Base-by-base conservation (phyloP, 2,888 invertebrate species). In the Agonum fuliginosum region DNA sequence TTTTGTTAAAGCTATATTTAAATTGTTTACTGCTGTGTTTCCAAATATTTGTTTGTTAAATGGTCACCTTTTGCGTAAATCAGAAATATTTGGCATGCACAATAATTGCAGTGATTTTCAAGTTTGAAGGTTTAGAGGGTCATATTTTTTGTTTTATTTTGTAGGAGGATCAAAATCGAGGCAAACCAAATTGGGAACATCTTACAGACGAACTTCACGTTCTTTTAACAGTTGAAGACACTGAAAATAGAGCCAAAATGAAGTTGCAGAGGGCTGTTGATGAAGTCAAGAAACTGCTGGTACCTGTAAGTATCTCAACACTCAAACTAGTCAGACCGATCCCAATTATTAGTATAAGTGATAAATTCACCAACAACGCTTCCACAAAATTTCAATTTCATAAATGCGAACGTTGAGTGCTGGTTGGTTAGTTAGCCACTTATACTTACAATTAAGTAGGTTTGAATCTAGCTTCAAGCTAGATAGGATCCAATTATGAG, bases 121-220 rank as follows among this genome's bases (percentile, higher is more conserved):
- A 14, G 10, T 58, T 12, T 34, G 17, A 72, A 34, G 22, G 24
- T 58, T 34, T 19, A 37, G 10, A 34, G 17, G 14, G 10, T 43
- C 24, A 8, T 78, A 14, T 41, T 14, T 17, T 70, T 17, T 77
- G n/a, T 30, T 74, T 58, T 65, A 67, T 79, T 74, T 82, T 85
- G 27, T 90, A 99, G 99, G 99, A 99, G 91, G 99, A 99, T 87
- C 94, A 96, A 85, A 99, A 99, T 89, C 93, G 98, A 86, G 99
- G 99, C 82, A 99, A 99, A 89, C 98, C 99, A 81, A 99, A 99
- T 90, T 99, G 99, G 99, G 99, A 99, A 88, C 99, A 99, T 87
- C 90, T 99, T 86, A 97, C 97, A 83, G 99, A 99, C 87, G 99
- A 99, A 84, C 91, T 99, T 78, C 99, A 99, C 88, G 99, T 99